Conservation (phyloP, 2,888 invertebrate species). For the Mystacides longicornis region DNA sequence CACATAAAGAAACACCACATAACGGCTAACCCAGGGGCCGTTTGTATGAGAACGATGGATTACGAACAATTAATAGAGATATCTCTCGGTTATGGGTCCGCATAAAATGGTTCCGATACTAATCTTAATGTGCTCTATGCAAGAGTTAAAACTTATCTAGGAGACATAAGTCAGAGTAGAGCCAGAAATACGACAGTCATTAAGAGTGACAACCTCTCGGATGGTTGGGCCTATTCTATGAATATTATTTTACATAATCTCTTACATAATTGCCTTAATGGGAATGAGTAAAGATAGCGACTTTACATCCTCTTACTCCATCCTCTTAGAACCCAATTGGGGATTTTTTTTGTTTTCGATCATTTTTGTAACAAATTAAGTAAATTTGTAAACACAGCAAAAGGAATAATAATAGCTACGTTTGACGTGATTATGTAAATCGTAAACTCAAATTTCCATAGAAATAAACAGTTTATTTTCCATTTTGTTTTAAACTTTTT, state of each 20-base stretch:
- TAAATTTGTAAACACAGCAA: too few relatives aligned
- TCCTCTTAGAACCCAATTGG: too few relatives aligned
- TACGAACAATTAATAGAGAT: background rate
- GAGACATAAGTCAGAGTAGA: background rate
- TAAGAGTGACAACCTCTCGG: background rate
- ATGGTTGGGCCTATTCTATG: background rate
- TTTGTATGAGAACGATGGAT: conserved; percentile 1
- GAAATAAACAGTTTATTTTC: too few relatives aligned
- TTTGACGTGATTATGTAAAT: too few relatives aligned
- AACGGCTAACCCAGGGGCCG: background rate
- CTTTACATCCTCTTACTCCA: too few relatives aligned
- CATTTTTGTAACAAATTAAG: too few relatives aligned
- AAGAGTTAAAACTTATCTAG: background rate
- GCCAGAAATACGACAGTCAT: background rate
- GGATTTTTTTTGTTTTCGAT: too few relatives aligned
- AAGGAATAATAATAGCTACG: too few relatives aligned
- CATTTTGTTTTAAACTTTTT: too few relatives aligned
- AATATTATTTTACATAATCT: conserved; percentile 2
- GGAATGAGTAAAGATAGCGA: background rate
- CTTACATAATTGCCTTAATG: background rate
- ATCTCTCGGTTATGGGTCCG: background rate
- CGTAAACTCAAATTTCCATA: too few relatives aligned
- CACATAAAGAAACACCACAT: too few relatives aligned
- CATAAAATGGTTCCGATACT: background rate
- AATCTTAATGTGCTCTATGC: background rate